Evolutionary conservation across 2,113 vertebrate species (phyloP).

Genomic region (Chloebia gouldiae): DNA sequence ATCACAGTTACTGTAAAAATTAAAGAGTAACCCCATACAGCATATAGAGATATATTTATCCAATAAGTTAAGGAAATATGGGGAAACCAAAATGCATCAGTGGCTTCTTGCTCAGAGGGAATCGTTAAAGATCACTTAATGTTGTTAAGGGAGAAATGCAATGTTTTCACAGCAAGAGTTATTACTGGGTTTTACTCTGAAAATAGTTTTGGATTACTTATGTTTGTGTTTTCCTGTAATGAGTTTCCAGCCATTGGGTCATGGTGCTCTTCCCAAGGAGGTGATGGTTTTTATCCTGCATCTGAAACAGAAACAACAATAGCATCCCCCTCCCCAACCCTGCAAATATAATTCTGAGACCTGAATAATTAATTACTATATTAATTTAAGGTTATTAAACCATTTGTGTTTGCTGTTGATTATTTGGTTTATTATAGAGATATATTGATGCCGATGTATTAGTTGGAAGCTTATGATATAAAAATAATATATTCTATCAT

Average conservation of each 20-base stretch:
- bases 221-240: neutral
- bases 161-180: neutral
- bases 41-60: neutral
- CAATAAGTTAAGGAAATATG: neutral
- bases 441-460: neutral
- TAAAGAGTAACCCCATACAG: neutral
- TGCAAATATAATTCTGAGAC: neutral
- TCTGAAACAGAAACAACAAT: neutral
- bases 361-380: neutral
- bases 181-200: neutral
- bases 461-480: neutral
- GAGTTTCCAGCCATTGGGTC: neutral
- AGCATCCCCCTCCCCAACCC: rapidly evolving
- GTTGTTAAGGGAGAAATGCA: neutral
- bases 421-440: neutral
- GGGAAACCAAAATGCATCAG: neutral
- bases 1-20: neutral
- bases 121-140: neutral
- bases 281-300: neutral
- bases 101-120: neutral
- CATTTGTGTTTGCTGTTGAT: neutral
- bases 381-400: neutral
- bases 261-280: neutral
- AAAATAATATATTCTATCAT: neutral
- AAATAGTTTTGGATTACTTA: neutral